Percentiles rank a stretch among this genome's conserved stretches.
Conservation (phyloP, 2,113 vertebrate genomes). For the Ciconia maguari region DNA sequence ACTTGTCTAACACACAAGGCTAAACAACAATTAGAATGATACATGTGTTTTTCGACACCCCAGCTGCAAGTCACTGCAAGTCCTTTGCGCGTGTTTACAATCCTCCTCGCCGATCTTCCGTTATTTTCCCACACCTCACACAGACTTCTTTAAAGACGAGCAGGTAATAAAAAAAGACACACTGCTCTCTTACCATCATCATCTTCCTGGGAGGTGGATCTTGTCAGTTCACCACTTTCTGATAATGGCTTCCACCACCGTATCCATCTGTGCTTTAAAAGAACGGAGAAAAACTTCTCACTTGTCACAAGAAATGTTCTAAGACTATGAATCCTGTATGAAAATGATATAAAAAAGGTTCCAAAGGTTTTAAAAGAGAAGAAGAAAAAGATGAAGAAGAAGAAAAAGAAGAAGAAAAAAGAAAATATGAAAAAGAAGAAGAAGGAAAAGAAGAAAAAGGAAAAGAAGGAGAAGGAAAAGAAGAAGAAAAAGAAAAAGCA, state of each 20-base stretch:
- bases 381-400: no score
- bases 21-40: not conserved
- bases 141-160: not conserved
- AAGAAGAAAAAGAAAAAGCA: not conserved
- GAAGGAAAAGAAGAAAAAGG: rapidly evolving
- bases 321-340: not conserved
- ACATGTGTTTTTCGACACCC: not conserved
- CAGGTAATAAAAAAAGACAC: not conserved
- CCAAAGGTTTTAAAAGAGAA: no score
- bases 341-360: no score
- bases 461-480: no score
- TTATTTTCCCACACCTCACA: not conserved
- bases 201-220: not conserved
- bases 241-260: not conserved
- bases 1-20: not conserved
- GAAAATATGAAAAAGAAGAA: no score
- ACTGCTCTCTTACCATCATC: not conserved
- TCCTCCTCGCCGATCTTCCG: not conserved
- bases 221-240: not conserved
- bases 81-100: not conserved
- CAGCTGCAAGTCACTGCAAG: not conserved
- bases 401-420: no score
- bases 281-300: not conserved
- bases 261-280: not conserved
- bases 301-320: not conserved